These are phyloP conservation scores for Pseudopipra pipra DNA, from an alignment of 2,113 vertebrate species.

Conservation along the genomic window DNA sequence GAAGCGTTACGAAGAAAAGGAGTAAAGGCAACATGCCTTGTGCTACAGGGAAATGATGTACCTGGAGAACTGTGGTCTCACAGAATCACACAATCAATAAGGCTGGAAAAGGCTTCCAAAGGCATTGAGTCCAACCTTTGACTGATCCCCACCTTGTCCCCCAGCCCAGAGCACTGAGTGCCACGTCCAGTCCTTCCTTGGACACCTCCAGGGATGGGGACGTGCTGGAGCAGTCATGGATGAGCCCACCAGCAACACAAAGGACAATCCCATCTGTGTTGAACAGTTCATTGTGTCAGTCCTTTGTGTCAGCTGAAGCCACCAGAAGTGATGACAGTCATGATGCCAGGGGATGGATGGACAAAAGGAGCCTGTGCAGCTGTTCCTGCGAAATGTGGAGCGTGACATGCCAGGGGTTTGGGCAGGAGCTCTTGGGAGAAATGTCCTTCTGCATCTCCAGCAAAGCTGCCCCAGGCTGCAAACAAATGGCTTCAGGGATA, in stretches of 20 bases:
- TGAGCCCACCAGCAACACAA: not conserved
- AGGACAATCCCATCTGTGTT: not conserved
- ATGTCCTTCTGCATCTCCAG: not conserved
- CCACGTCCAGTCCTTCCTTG: not conserved
- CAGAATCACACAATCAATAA: not conserved
- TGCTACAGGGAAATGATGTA: fast-evolving
- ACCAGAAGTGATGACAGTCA: conserved; percentile 24
- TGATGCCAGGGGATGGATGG: not conserved
- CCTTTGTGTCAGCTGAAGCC: not conserved
- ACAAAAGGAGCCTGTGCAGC: conserved; percentile 51
- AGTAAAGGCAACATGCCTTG: not conserved
- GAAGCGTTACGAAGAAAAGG: not conserved
- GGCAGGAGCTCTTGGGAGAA: not conserved
- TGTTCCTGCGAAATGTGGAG: conserved; percentile 27
- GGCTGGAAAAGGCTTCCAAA: not conserved
- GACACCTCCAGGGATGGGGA: not conserved
- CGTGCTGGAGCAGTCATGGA: not conserved
- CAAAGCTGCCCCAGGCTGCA: conserved; percentile 10
- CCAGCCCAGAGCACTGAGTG: not conserved
- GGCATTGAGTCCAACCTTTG: not conserved
- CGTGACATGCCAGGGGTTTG: conserved; percentile 9
- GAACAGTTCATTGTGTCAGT: not conserved
- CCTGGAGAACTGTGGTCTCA: fast-evolving
- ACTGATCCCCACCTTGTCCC: not conserved
- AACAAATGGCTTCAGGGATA: conserved; percentile 3